Base-by-base conservation (phyloP, 2,797 vertebrate genomes). In the Spheniscus humboldti region DNA sequence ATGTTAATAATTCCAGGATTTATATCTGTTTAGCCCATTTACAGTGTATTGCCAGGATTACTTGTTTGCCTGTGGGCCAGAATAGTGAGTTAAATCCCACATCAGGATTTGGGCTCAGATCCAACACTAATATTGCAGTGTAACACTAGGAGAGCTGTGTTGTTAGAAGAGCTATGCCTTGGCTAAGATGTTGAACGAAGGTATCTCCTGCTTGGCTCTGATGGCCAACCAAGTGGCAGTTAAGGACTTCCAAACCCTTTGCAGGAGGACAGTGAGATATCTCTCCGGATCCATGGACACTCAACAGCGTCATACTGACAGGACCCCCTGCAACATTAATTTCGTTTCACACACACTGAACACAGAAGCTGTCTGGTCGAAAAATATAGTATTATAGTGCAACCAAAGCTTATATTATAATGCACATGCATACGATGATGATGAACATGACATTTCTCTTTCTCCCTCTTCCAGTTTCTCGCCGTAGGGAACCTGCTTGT, bases 1-100 rank as follows among this genome's bases (percentile, higher is more conserved):
- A 75, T 82, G 84, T 79, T 92, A 95, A 96, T 96, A 93, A 96
- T 90, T 74, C 53, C 78, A 60, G 28, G 59, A 92, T 87, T 94
- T 83, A 53, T 96, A 50, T 84, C 63, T 88, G 82, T 94, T 95
- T 95, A 94, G 39, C 39, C 76, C 57, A 84, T 88, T 94, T 93
- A n/a, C 33, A 59, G 41, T 47, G 25, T 59, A 57, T 86, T 93
- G 62, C 86, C 90, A 90, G 76, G 57, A 95, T 88, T 94, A 83
- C 47, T 94, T 94, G 9, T 88, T 92, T 81, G 79, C 53, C 75
- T 94, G 45, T 94, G 71, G 84, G 79, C 82, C 85, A 95, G 89
- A 95, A 81, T 39, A 84, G 55, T 90, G 76, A 88, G 30, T 84
- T 86, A 95, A 97, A 91, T 92, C 57, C 90, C 86, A 73, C 73